These are phyloP conservation scores for Thalassaphorura encarpata DNA, from an alignment of 1,140 invertebrate genomes.

Conservation along the genomic window DNA sequence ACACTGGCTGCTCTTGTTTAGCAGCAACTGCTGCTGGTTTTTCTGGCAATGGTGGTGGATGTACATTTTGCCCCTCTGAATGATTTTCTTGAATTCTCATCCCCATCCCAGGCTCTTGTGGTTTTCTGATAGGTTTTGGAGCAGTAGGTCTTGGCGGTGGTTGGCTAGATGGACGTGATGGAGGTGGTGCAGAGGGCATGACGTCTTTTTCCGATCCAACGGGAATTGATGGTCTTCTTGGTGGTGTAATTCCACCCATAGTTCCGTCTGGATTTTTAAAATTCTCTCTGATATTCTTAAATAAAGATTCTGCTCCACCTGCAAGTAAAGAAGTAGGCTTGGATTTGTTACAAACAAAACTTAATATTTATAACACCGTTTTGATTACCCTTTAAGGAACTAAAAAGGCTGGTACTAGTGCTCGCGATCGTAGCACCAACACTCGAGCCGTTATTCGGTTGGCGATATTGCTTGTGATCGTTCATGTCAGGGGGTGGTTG, in stretches of 20 bases:
- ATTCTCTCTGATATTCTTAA: slow-evolving; percentile 31
- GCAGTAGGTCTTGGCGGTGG: not conserved
- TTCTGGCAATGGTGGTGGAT: too few species aligned
- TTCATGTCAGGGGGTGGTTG: too few species aligned
- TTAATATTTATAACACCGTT: too few species aligned
- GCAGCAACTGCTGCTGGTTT: too few species aligned
- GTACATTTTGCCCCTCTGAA: too few species aligned
- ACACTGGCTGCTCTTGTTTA: too few species aligned
- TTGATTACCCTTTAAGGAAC: not conserved
- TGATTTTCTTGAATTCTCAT: not conserved
- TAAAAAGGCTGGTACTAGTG: not conserved
- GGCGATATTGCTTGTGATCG: too few species aligned
- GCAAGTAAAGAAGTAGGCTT: not conserved
- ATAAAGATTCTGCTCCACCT: slow-evolving; percentile 28
- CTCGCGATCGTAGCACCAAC: too few species aligned
- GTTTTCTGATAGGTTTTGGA: not conserved
- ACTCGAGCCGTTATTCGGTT: too few species aligned
- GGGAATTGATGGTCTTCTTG: slow-evolving; percentile 5
- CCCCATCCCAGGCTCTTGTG: not conserved
- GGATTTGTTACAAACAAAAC: not conserved
- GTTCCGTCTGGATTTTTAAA: not conserved
- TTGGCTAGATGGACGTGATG: not conserved
- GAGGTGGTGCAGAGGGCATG: slow-evolving; percentile 9
- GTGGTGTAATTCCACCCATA: too few species aligned
- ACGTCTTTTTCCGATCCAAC: slow-evolving; percentile 2